Evolutionary conservation across 2,888 invertebrate genomes (phyloP).

Genomic region (Eristalis intricaria): DNA sequence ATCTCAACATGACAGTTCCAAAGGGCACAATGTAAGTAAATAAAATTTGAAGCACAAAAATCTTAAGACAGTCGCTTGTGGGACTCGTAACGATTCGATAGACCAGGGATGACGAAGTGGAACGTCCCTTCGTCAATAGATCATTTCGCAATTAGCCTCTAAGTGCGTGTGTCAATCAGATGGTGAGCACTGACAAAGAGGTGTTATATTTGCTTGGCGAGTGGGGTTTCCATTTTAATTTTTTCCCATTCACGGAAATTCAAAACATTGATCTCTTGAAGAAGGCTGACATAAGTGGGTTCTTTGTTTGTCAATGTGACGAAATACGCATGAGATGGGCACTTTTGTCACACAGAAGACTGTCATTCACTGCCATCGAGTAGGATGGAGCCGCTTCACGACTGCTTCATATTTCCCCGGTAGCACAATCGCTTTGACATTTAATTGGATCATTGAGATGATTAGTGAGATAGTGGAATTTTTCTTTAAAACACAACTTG

Average conservation of each 20-base stretch:
- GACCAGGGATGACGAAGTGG: neutral
- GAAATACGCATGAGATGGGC: neutral
- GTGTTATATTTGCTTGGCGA: constrained; percentile 14
- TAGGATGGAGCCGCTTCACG: neutral
- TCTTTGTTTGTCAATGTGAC: constrained; percentile 9
- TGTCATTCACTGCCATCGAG: neutral
- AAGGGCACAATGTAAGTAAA: constrained; percentile 95
- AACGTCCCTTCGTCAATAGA: no score
- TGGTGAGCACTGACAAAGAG: neutral
- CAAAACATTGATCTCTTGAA: neutral
- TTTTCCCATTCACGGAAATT: neutral
- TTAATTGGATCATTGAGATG: neutral
- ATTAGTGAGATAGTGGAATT: neutral
- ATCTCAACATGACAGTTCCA: constrained; percentile 95
- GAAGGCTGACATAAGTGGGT: constrained; percentile 2
- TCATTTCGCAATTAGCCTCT: constrained; percentile 24
- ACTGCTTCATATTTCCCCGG: neutral
- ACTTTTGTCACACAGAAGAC: constrained; percentile 3
- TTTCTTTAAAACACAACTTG: neutral
- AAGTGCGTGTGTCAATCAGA: constrained; percentile 33
- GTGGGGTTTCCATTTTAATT: neutral
- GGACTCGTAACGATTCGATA: neutral
- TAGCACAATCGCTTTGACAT: neutral
- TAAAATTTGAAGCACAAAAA: neutral
- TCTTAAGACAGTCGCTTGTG: neutral